Evolutionary conservation across 2,797 vertebrate genomes (phyloP), one percentile per base, ranked within the genome.

Genomic region (Anolis apletophallus): DNA sequence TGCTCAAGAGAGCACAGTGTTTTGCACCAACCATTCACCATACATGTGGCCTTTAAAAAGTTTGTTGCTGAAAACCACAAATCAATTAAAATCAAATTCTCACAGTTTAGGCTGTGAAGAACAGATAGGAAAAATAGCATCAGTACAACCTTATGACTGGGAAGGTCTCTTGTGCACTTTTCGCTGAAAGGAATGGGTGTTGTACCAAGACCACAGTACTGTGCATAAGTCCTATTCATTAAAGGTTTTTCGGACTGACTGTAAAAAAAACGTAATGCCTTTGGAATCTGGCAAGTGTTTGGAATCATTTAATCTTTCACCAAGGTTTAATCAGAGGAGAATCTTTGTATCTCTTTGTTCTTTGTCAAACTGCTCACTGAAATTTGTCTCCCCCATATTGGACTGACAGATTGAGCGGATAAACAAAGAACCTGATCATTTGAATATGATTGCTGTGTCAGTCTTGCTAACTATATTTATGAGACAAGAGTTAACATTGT

Each of bases 391-490:
- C 94, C 57, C 86, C 81, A 32, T 83, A 32, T 88, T 90, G 91
- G 92, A 95, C 93, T 95, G 95, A 95, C 96, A 96, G 91, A 94
- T 84, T 93, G 93, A 95, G 88, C 34, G 84, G 95, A 94, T 92
- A 93, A 95, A 94, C 93, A 95, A 95, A 94, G 93, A 94, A 91
- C 93, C 0, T 3, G 93, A 95, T 95, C 93, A 88, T 92, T 95
- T 90, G 93, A 93, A 88, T 89, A 87, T 94, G 95, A 95, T 95
- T 96, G 95, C 93, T 13, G 82, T 96, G 96, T 97, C 96, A 95
- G 94, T 94, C 90, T 87, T 93, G 94, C 90, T 96, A 96, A 96
- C 94, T 94, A 46, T 96, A 96, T 96, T 96, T 96, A 96, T 94
- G 92, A 94, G 95, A 96, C 95, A 92, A 94, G 94, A 94, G 92